Percentiles rank a stretch among this genome's conserved stretches.
phyloP scores from a whole-genome alignment of 1,140 invertebrate species.

The Drosophila mojavensis region DNA sequence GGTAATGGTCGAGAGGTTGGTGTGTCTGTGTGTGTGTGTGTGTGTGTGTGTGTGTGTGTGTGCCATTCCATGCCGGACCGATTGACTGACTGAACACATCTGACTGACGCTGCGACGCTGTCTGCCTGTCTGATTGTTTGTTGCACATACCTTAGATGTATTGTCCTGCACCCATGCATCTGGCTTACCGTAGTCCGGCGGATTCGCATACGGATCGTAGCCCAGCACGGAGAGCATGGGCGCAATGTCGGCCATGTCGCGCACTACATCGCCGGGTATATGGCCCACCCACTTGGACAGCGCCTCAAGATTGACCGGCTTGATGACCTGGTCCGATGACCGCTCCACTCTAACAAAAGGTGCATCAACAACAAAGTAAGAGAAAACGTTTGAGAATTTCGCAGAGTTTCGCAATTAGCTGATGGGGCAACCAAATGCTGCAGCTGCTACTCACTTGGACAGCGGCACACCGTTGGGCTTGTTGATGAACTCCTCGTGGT shows the following conservation, averaged over 20 bases:
- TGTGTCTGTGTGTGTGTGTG: background rate
- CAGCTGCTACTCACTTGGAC: constrained; percentile 91
- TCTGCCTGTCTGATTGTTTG: constrained; percentile 58
- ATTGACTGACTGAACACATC: constrained; percentile 17
- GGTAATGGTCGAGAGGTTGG: constrained; percentile 2
- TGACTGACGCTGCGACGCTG: constrained; percentile 10
- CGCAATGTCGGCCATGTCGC: constrained; percentile 95
- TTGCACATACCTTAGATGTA: constrained; percentile 86
- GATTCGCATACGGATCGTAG: constrained; percentile 97
- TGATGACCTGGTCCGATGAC: constrained; percentile 99
- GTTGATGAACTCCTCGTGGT: constrained; percentile 98
- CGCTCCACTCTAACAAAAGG: constrained; percentile 92
- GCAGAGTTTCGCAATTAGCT: constrained; percentile 29
- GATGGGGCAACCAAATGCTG: constrained; percentile 1
- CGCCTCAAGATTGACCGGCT: constrained; percentile 98
- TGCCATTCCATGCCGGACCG: constrained; percentile 12
- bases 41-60: background rate
- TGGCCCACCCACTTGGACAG: constrained; percentile 98
- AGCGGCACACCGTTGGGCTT: constrained; percentile 96
- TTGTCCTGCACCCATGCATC: constrained; percentile 93
- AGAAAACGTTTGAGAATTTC: background rate
- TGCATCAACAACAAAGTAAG: background rate
- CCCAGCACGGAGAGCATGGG: constrained; percentile 96
- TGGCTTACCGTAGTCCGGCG: constrained; percentile 95
- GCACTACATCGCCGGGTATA: constrained; percentile 95